Base-by-base conservation (phyloP, 2,113 vertebrate species). In the Nibea albiflora region DNA sequence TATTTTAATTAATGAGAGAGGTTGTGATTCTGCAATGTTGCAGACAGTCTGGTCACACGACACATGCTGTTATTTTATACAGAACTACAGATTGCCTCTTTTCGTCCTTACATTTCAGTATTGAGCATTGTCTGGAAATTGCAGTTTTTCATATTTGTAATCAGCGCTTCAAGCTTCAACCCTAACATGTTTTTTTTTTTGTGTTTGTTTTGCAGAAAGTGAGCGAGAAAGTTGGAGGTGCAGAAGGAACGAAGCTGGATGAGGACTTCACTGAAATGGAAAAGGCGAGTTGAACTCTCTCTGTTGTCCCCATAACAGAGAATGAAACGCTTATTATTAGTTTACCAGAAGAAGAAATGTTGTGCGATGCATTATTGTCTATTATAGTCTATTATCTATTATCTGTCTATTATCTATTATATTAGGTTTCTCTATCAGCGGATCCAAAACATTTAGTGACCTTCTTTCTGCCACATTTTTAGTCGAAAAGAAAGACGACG, bases 201-300 rank as follows among this genome's bases (percentile, higher is more conserved):
- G 58, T 87, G 14, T 73, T 66, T 78, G 14, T 89, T 88, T 85
- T 95, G 76, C 95, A 99, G 97, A 97, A 96, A 96, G 97, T 99
- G 92, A 99, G 97, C 84, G 97, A 99, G 93, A 99, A 98, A 89
- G 97, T 98, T 46, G 97, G 97, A 82, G 97, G 97, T 81, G 97
- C 97, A 26, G 97, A 98, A 93, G 97, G 97, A 92, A 98, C 97
- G 31, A 99, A 99, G 86, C 94, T 98, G n/a, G 97, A 99, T 86
- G 96, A 95, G 64, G 97, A 99, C 87, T 99, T 99, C 94, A 98
- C 96, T 85, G 97, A 98, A 88, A 99, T 98, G 97, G 97, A 99
- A 87, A 95, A 97, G 94, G 98, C 96, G 90, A 94, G 96, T 60
- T 61, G 4, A 54, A 61, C 4, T 39, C 2, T 61, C 58, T 53